Evolutionary conservation across 2,888 invertebrate genomes (phyloP), one percentile per base, ranked within the genome.

Genomic region (Leptinotarsa juncta): DNA sequence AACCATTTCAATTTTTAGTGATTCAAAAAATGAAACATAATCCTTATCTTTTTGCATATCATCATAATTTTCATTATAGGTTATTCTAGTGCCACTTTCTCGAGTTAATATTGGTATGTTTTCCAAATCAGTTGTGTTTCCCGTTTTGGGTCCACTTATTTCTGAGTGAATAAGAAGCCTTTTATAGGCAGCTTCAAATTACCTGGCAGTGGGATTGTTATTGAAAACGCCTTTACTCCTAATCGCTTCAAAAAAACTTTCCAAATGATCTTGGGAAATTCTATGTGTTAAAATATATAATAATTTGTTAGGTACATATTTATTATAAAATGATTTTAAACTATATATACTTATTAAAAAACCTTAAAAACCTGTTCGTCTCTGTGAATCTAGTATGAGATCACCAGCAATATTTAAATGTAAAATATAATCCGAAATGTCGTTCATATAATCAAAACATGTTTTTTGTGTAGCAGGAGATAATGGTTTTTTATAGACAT

Each of bases 181-280:
- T 15, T 65, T 65, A 62, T 62, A 12, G 23, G 16, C 32, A 23
- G 32, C 65, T 65, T 26, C 65, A 15, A 65, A 65, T 32, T 65
- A 5, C 12, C 32, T 16, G 26, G 65, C 65, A 16, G 65, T 23
- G 5, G 65, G 65, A 23, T 65, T 65, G 15, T 65, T 65, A 32
- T 65, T 65, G 26, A 65, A 65, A 26, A 4, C 32, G 16, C 23
- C 14, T 16, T 23, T 20, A 23, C 10, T 32, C 23, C 57, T 57
- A 12, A 57, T 23, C 18, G 57, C 18, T 16, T 2, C n/a, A 32
- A 62, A 62, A 18, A 12, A 62, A 16, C n/a, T 7, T 23, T 32
- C 26, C 16, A 23, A 20, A 23, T 62, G 26, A 15, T 62, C 62
- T 62, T 62, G 62, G n/a, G 62, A 62, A 10, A 62, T 5, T 62